Base-by-base conservation (phyloP, 2,888 invertebrate species). In the Maniola hyperantus region DNA sequence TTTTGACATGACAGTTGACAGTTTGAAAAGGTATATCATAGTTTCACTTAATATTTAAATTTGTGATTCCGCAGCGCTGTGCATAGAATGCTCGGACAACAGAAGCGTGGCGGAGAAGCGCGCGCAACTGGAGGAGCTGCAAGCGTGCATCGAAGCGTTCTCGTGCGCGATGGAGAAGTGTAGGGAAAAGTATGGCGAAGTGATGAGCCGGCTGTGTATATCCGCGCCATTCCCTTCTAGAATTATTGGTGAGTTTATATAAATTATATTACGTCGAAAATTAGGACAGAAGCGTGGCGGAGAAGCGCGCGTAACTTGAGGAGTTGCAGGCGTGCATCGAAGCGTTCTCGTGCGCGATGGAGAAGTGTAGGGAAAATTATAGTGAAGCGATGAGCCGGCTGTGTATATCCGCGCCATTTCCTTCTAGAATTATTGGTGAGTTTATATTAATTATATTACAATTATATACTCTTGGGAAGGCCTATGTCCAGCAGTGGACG, bases 341-440 rank as follows among this genome's bases (percentile, higher is more conserved):
- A 1, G 85, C 85, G 1, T 85, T 90, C 62, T 80, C 82, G 26
- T 77, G 76, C 0, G 88, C 88, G 5, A 82, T 89, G 82, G 80
- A 79, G 10, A 79, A 81, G 48, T 88, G 88, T 57, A 76, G 76
- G 10, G 79, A 83, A 51, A 71, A 79, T 39, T 88, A 87, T 72
- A 70, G 74, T 8, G 76, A 74, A 39, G 57, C 15, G 76, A 68
- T n/a, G 85, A 85, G 63, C 79, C 26, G 75, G 66, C 80, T 84
- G 67, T 78, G 83, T 39, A 79, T 88, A 72, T 79, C 83, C 0
- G 79, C 82, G 58, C 91, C 91, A 0, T 84, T 87, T 70, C 89
- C 90, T 0, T 81, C 83, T 73, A 83, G 88, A 69, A 89, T 91
- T 74, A 86, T 89, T 71, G 87, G 91, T 91, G 36, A 84, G 84